Evolutionary conservation across 1,140 invertebrate species (phyloP).

Genomic region (Akabosia matsudoensis): DNA sequence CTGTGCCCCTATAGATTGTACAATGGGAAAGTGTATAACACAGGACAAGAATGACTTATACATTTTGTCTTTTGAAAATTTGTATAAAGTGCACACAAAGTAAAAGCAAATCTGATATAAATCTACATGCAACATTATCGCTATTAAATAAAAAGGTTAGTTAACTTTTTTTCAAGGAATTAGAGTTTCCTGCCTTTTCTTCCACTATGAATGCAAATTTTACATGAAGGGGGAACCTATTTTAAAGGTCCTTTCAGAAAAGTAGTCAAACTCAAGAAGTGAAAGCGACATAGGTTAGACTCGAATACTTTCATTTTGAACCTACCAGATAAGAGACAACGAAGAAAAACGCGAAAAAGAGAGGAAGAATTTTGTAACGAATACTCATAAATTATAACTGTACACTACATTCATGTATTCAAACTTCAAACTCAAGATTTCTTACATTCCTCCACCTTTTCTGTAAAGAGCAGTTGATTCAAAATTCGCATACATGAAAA

Average conservation of each 20-base stretch:
- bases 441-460: not conserved
- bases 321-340: too few relatives aligned
- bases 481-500: not conserved
- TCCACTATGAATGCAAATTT: too few relatives aligned
- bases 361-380: not conserved
- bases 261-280: too few relatives aligned
- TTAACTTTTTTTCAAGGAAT: not conserved
- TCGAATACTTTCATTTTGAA: too few relatives aligned
- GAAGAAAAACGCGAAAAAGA: not conserved
- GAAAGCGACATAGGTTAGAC: too few relatives aligned
- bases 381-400: not conserved
- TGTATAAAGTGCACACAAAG: not conserved
- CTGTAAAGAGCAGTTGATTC: not conserved
- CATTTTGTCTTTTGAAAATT: not conserved
- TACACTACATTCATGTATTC: too few relatives aligned
- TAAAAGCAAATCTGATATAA: constrained; percentile 14
- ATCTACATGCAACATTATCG: not conserved
- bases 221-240: not conserved
- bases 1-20: not conserved
- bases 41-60: not conserved
- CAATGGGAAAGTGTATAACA: not conserved
- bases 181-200: not conserved
- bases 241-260: not conserved
- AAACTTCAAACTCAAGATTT: not conserved
- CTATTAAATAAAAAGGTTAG: not conserved